Evolutionary conservation across 2,797 vertebrate species (phyloP).

Genomic region (Fratercula arctica): DNA sequence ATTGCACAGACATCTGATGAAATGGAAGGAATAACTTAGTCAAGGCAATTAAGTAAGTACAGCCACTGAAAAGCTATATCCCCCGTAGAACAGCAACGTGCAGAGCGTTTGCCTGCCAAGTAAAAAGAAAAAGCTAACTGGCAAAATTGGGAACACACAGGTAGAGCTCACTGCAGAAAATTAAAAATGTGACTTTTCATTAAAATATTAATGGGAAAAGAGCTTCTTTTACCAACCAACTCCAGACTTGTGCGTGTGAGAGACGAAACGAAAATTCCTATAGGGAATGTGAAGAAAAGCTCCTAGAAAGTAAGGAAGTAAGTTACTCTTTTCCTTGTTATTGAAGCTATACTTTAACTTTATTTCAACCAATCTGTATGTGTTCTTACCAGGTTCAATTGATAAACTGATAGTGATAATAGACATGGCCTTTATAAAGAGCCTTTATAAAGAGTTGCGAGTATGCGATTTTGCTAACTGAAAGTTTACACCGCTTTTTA

Average conservation of each 20-base stretch:
- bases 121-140: neutral
- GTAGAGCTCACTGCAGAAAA: neutral
- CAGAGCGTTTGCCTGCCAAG: neutral
- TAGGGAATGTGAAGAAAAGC: neutral
- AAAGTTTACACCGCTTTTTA: neutral
- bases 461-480: neutral
- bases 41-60: neutral
- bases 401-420: neutral
- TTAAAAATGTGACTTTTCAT: neutral
- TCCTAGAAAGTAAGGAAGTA: neutral
- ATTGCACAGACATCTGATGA: neutral
- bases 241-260: neutral
- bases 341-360: neutral
- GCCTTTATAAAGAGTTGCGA: neutral
- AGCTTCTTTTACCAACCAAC: neutral
- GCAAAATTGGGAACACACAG: neutral
- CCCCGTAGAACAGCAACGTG: neutral
- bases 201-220: neutral
- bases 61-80: neutral
- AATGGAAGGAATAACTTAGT: neutral
- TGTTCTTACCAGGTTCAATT: neutral
- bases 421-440: neutral
- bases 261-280: neutral
- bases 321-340: neutral
- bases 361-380: neutral